phyloP scores from a whole-genome alignment of 2,888 invertebrate species.

The Mythimna albipuncta region DNA sequence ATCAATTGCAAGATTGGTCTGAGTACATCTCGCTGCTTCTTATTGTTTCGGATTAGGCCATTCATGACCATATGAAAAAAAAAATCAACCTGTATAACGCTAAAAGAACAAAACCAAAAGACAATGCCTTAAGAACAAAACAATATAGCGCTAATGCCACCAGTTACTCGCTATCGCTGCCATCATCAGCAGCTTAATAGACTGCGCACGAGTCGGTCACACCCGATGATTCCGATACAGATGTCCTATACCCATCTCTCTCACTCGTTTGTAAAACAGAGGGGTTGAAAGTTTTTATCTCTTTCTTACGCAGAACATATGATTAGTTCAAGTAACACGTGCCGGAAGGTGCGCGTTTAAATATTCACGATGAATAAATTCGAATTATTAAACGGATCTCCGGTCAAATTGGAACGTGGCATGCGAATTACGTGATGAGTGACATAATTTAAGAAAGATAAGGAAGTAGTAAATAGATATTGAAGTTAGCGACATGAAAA shows the following conservation, averaged over 20 bases:
- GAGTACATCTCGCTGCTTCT: too few species aligned
- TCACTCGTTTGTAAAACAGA: slow-evolving; percentile 28
- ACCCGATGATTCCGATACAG: slow-evolving; percentile 74
- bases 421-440: slow-evolving; percentile 28
- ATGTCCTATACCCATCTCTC: slow-evolving; percentile 66
- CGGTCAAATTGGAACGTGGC: slow-evolving; percentile 52
- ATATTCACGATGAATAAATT: slow-evolving; percentile 65
- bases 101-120: slow-evolving; percentile 33
- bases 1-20: too few species aligned
- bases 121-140: slow-evolving; percentile 71
- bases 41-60: too few species aligned
- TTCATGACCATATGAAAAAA: too few species aligned
- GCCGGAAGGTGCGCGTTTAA: slow-evolving; percentile 65
- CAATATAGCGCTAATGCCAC: slow-evolving; percentile 72
- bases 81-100: background rate
- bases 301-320: slow-evolving; percentile 48
- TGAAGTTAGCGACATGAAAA: background rate
- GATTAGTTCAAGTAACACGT: slow-evolving; percentile 65
- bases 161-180: slow-evolving; percentile 67
- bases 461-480: background rate
- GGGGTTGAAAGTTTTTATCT: slow-evolving; percentile 26
- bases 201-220: slow-evolving; percentile 81
- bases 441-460: slow-evolving; percentile 7
- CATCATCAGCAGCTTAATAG: slow-evolving; percentile 74
- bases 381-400: slow-evolving; percentile 64